Conservation (phyloP, 2,888 invertebrate genomes). For the Zeuzera pyrina region DNA sequence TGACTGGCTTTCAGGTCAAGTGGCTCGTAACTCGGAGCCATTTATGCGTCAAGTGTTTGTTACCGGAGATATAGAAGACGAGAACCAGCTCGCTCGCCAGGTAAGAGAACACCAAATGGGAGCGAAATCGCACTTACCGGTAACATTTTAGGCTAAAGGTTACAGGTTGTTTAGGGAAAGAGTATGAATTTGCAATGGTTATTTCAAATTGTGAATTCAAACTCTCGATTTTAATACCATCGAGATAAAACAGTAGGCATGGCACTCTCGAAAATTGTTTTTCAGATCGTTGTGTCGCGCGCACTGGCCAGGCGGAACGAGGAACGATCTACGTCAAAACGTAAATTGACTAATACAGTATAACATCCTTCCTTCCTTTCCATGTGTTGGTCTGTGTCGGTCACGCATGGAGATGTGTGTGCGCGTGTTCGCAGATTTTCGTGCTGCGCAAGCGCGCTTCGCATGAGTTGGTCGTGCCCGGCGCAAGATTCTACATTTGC, state of each 20-base stretch:
- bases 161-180: slow-evolving; percentile 15
- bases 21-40: slow-evolving; percentile 96
- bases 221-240: slow-evolving; percentile 23
- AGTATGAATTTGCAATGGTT: slow-evolving; percentile 51
- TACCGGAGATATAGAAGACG: slow-evolving; percentile 76
- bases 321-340: slow-evolving; percentile 45
- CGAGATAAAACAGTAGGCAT: slow-evolving; percentile 30
- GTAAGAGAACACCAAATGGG: slow-evolving; percentile 51
- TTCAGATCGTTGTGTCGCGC: slow-evolving; percentile 52
- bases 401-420: slow-evolving; percentile 12
- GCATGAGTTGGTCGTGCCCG: slow-evolving; percentile 88
- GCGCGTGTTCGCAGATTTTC: slow-evolving; percentile 79
- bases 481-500: slow-evolving; percentile 95
- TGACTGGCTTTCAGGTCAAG: slow-evolving; percentile 76
- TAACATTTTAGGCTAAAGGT: neutral
- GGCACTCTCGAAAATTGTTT: slow-evolving; percentile 52
- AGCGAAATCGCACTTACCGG: neutral
- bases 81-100: slow-evolving; percentile 76
- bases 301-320: slow-evolving; percentile 31
- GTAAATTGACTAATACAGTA: slow-evolving; percentile 43
- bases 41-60: slow-evolving; percentile 96
- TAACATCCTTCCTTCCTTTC: slow-evolving; percentile 2
- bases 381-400: slow-evolving; percentile 10
- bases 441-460: slow-evolving; percentile 94
- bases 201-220: slow-evolving; percentile 42